Base-by-base conservation (phyloP, 2,888 invertebrate genomes). In the Falcaria lacertinaria region DNA sequence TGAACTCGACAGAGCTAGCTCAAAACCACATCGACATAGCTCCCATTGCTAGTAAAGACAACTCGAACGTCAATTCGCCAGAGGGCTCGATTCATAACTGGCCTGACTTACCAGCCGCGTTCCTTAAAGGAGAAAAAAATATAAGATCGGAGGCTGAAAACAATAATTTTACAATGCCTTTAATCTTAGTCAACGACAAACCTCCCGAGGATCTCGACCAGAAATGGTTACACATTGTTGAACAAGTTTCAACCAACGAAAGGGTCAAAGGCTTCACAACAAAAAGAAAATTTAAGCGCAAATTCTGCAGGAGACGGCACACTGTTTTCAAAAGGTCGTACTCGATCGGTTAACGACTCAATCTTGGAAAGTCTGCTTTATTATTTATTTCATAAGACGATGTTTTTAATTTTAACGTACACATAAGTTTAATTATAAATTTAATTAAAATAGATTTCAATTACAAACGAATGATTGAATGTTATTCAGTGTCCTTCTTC, bases 301-400 rank as follows among this genome's bases (percentile, higher is more conserved):
- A 72, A 58, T 89, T 77, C 54, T 86, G 87, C 50, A 77, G 88
- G 43, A 73, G 70, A 59, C 67, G 83, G 2, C 69, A 81, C 49
- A 77, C 77, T 11, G 77, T 74, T 0, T 84, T 80, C 47, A 89
- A 89, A 69, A 74, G 88, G 54, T 87, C 87, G 0, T 89, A 87
- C 57, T 80, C 87, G 1, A 89, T 89, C 38, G 87, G 80, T 16
- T 84, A 37, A 25, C 13, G 5, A 14, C 0, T 33, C 5, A 14
- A 22, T 6, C 2, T 36, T 2, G 6, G 14, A 22, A 13, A n/a
- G 19, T 35, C 6, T 35, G 17, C 19, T 36, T 17, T 11, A 14
- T 19, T 28, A 11, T 28, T 11, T 28, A 11, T 11, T 28, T 1
- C 2, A 3, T 19, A 19, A 19, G 19, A 19, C 6, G n/a, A 19